phyloP scores from a whole-genome alignment of 2,113 vertebrate genomes.

The Protobothrops flavoviridis region DNA sequence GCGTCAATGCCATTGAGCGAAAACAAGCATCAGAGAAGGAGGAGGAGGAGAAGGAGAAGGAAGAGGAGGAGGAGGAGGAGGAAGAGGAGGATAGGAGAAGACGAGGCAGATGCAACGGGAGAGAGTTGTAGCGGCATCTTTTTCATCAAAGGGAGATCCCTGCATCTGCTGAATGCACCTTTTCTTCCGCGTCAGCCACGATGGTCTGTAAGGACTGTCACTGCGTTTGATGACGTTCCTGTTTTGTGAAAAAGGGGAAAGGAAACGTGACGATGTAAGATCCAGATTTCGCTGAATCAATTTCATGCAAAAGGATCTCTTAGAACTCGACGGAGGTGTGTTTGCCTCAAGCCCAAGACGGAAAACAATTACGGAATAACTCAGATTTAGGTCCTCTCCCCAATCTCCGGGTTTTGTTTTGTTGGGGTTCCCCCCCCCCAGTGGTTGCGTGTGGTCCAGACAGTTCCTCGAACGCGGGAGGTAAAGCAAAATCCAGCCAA shows the following conservation, averaged over 20 bases:
- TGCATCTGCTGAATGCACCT: conserved; percentile 55
- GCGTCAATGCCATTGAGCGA: conserved; percentile 68
- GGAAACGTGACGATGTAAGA: conserved; percentile 66
- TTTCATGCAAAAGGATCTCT: conserved; percentile 57
- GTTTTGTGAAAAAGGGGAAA: conserved; percentile 64
- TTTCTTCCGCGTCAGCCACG: conserved; percentile 58
- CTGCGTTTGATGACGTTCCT: conserved; percentile 66
- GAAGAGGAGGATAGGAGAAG: conserved; percentile 40
- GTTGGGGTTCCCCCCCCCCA: background rate
- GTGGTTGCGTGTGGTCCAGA: conserved; percentile 45
- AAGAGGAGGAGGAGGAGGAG: conserved; percentile 54
- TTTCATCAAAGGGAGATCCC: conserved; percentile 62
- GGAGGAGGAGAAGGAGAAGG: conserved; percentile 51
- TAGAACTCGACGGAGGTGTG: conserved; percentile 40
- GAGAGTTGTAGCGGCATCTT: conserved; percentile 53
- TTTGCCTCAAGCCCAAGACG: conserved; percentile 35
- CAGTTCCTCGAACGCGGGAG: conserved; percentile 54
- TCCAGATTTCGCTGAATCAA: conserved; percentile 61
- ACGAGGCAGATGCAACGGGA: conserved; percentile 27
- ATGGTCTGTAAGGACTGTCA: conserved; percentile 58
- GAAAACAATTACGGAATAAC: conserved; percentile 55
- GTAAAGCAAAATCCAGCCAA: conserved; percentile 49
- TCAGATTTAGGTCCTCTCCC: conserved; percentile 17
- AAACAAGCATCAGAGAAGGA: conserved; percentile 50
- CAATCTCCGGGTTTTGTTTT: background rate